Evolutionary conservation across 2,113 vertebrate species (phyloP).

Genomic region (Hippoglossus stenolepis): DNA sequence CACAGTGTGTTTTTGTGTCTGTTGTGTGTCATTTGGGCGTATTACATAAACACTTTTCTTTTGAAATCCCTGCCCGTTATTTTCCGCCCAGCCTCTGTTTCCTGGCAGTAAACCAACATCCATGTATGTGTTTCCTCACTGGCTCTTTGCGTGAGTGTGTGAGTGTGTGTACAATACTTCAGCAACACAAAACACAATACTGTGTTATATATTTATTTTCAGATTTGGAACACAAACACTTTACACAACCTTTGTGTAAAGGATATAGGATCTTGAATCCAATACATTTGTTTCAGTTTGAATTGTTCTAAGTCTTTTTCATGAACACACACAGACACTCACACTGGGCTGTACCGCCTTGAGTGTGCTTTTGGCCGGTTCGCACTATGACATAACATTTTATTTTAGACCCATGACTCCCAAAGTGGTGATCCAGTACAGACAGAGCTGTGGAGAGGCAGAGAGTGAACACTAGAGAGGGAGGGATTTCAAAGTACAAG

Average conservation of each 20-base stretch:
- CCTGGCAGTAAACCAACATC: slow-evolving; percentile 27
- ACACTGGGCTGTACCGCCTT: not conserved
- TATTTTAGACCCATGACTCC: slow-evolving; percentile 66
- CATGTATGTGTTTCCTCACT: slow-evolving; percentile 9
- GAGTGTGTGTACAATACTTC: not conserved
- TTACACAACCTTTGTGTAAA: not conserved
- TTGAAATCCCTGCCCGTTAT: slow-evolving; percentile 14
- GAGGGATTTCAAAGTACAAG: not conserved
- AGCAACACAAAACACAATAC: slow-evolving; percentile 5
- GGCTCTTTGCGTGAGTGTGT: not conserved
- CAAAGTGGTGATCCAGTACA: slow-evolving; percentile 45
- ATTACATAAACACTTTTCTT: slow-evolving; percentile 44
- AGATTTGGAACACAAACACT: not conserved
- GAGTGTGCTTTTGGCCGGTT: slow-evolving; percentile 54
- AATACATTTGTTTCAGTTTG: not conserved
- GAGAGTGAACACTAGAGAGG: not conserved
- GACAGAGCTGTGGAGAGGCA: slow-evolving; percentile 36
- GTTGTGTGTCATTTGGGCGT: not conserved
- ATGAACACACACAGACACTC: slow-evolving; percentile 16
- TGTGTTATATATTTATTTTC: not conserved
- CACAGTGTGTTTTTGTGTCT: not conserved
- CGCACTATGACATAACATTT: slow-evolving; percentile 73
- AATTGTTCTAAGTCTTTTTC: not conserved
- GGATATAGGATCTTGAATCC: not conserved
- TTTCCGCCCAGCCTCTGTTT: slow-evolving; percentile 44